Evolutionary conservation across 2,113 vertebrate genomes (phyloP), one percentile per base, ranked within the genome.

Genomic region (Microcebus lehilahytsara): DNA sequence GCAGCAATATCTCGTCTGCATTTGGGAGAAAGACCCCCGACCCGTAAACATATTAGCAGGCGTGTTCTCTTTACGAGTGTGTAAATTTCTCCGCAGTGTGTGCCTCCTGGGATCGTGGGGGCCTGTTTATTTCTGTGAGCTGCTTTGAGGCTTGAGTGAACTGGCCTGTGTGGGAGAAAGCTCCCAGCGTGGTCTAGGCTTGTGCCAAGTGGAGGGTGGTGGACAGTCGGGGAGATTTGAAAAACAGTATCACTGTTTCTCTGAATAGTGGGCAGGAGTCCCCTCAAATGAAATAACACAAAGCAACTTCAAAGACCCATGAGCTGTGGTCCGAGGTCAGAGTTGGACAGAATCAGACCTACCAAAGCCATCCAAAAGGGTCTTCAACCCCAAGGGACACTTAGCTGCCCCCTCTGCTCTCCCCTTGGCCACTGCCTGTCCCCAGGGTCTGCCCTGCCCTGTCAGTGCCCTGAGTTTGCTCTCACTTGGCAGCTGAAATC

Each of bases 21-120:
- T 97, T 97, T 9, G 1, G 86, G 67, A 98, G 95, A 92, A 89
- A 96, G 97, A 97, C 90, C 95, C 97, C 96, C 78, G 23, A 95
- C 96, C 97, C 90, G 20, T 96, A 90, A 95, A 81, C 85, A 49
- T 96, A 96, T 96, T 79, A 92, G 75, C 93, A 93, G 95, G 66
- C 51, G 67, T 85, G 90, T 96, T 95, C 77, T 96, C 96, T 96
- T 98, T 93, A 96, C 23, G 71, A 96, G 84, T n/a, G 77, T 97
- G 93, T 97, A 74, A 90, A 96, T 96, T 96, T 96, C 79, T 84
- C 96, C 71, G 14, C 58, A 72, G 60, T 49, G 74, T 90, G 40
- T 20, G 0, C 53, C 93, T 96, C 84, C 77, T 90, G 84, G 91
- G 80, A 64, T 96, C 86, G 89, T 42, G 53, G 83, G 78, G 84